Conservation (phyloP, 2,113 vertebrate genomes). For the Pipra filicauda region DNA sequence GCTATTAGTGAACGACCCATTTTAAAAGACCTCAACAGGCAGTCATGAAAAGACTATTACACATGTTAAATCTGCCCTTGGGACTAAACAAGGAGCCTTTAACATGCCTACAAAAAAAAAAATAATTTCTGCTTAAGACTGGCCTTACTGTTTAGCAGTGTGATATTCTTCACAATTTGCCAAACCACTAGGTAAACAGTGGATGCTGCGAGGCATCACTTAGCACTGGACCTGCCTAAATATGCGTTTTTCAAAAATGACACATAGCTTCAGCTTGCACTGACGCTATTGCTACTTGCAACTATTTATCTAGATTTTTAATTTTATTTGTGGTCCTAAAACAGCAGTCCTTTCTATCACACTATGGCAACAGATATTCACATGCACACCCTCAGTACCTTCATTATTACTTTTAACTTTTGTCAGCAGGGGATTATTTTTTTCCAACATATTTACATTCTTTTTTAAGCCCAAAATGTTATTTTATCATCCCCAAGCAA, state of each 20-base stretch:
- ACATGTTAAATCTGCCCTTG: not conserved
- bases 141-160: not conserved
- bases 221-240: not conserved
- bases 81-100: not conserved
- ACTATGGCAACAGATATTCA: not conserved
- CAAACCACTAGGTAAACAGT: not conserved
- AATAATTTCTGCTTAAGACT: not conserved
- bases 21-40: not conserved
- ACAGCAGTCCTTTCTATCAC: not conserved
- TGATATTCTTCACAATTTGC: not conserved
- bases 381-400: not conserved
- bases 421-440: not conserved
- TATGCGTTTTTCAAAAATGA: not conserved
- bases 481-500: not conserved
- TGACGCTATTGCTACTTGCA: not conserved
- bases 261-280: not conserved
- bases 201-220: not conserved
- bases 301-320: not conserved
- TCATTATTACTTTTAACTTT: not conserved
- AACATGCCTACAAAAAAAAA: not conserved
- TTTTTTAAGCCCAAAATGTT: not conserved
- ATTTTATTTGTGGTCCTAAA: not conserved
- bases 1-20: not conserved
- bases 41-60: not conserved
- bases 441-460: not conserved